Evolutionary conservation across 1,140 invertebrate genomes (phyloP), one percentile per base, ranked within the genome.

Genomic region (Bombus superbus): DNA sequence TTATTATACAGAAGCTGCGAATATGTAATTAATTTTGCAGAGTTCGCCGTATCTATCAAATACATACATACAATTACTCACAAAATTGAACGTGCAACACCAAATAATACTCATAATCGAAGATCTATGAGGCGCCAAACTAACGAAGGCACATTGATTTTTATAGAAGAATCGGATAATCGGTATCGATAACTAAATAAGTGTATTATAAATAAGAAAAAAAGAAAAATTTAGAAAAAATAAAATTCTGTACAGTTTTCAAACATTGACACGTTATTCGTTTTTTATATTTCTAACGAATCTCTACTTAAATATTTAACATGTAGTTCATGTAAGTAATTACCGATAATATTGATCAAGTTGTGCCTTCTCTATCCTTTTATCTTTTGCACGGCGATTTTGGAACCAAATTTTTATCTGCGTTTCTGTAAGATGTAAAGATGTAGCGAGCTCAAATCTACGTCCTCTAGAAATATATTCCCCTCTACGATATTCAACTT

Each of bases 321-420:
- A 35, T 6, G 10, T 62, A 44, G 3, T 59, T 4, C 32, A 32
- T 40, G 59, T 42, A 28, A 64, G 59, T 62, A 81, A 59, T 90
- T 95, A 98, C 98, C 98, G 97, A 94, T 98, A 98, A 87, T 99
- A 98, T 92, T 99, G 98, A 95, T 99, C 98, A 44, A 98, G 95
- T 81, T 99, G 98, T 0, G 98, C 98, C 92, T 99, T 99, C 92
- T 99, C 98, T 83, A 99, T 98, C 74, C 98, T 96, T 95, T 99
- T 99, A 92, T 99, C 98, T 94, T 99, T 99, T 15, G 98, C 98
- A 88, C 98, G 96, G 73, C 98, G 96, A 94, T 99, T 99, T 95
- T 99, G 99, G 93, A 99, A 99, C 99, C 99, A 99, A 86, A 99
- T 99, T 95, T 99, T 99, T 76, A 99, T 98, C 95, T 98, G 98